These are phyloP conservation scores for Echinarachnius parma DNA, from an alignment of 53 echinoderm and acorn worm genomes.

Conservation along the genomic window DNA sequence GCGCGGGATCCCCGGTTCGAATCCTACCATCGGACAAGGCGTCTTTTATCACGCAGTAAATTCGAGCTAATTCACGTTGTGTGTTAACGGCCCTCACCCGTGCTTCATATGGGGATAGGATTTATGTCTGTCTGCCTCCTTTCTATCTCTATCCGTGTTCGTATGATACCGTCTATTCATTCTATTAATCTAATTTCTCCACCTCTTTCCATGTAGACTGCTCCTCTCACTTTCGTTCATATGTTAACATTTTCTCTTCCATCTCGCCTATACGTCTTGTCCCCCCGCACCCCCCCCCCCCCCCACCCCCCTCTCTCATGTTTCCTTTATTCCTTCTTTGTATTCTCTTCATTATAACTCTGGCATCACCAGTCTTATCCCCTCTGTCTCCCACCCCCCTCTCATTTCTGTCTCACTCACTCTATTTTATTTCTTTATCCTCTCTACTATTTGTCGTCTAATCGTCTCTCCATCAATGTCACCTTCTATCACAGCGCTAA, in stretches of 20 bases:
- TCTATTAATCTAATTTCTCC: too few species aligned
- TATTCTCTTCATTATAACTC: too few species aligned
- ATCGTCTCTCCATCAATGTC: background rate
- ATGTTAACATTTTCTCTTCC: background rate
- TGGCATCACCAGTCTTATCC: background rate
- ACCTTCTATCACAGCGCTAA: background rate
- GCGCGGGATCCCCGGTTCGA: too few species aligned
- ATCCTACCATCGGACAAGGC: too few species aligned
- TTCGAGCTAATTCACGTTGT: too few species aligned
- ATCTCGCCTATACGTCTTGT: background rate
- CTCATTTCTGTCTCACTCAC: background rate
- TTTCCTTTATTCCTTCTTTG: conserved; percentile 10
- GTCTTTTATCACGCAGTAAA: too few species aligned
- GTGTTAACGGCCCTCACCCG: too few species aligned
- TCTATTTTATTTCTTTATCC: background rate
- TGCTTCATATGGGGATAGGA: too few species aligned
- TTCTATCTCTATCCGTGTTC: too few species aligned
- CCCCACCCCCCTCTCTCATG: background rate
- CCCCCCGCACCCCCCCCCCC: background rate
- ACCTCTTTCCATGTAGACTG: background rate
- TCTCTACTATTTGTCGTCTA: background rate
- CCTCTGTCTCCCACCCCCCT: background rate
- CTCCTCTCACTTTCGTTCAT: background rate
- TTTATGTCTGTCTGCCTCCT: too few species aligned
- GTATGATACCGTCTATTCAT: too few species aligned